Conservation (phyloP, 23 tunicate genomes). For the Diplosoma virens region DNA sequence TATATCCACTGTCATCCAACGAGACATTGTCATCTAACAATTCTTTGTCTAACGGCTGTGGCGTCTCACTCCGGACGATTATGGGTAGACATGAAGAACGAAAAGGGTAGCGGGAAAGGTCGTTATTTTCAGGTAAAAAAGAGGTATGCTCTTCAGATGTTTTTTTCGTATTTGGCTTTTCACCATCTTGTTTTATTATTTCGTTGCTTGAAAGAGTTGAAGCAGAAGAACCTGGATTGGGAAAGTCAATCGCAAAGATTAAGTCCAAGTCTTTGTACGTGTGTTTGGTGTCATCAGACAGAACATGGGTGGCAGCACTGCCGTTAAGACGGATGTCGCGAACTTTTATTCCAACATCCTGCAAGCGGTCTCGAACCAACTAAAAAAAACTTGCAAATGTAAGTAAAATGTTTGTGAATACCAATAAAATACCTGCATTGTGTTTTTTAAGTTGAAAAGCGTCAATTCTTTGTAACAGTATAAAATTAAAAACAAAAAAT, state of each 20-base stretch:
- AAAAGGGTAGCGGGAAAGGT: background rate
- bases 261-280: constrained; percentile 91
- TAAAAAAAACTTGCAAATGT: constrained; percentile 30
- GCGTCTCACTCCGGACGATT: background rate
- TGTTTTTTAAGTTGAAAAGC: too few relatives aligned
- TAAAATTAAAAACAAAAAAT: too few relatives aligned
- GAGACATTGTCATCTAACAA: constrained; percentile 8
- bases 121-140: background rate
- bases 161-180: background rate
- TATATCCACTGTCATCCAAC: constrained; percentile 81
- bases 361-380: constrained; percentile 77
- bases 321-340: constrained; percentile 85
- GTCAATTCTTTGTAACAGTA: too few relatives aligned
- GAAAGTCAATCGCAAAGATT: constrained; percentile 77
- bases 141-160: background rate
- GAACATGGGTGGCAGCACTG: constrained; percentile 96
- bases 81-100: constrained; percentile 37
- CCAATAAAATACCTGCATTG: too few relatives aligned
- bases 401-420: too few relatives aligned
- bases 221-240: background rate
- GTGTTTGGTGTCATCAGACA: constrained; percentile 51
- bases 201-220: background rate
- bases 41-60: background rate
- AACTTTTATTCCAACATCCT: constrained; percentile 54
- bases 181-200: background rate